phyloP scores from a whole-genome alignment of 2,113 vertebrate species.

The Grallaria varia region DNA sequence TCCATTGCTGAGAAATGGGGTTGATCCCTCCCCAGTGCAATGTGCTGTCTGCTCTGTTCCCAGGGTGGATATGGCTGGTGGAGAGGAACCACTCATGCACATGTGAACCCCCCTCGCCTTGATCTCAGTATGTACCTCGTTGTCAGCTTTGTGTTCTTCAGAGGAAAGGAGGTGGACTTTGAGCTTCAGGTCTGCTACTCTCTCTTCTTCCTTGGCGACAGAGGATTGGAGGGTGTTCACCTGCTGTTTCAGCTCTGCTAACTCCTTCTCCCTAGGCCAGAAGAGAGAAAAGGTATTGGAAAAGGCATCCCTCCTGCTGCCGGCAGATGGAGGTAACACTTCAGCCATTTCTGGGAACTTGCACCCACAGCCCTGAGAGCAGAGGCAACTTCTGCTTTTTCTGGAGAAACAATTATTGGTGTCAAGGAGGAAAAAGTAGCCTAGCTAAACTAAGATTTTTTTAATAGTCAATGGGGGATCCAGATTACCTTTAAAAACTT shows the following conservation, averaged over 20 bases:
- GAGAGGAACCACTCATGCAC: background rate
- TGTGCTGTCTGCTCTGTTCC: background rate
- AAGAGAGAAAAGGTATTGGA: background rate
- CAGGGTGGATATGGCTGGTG: background rate
- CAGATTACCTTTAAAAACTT: background rate
- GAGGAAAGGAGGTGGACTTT: conserved; percentile 78
- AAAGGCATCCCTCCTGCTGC: background rate
- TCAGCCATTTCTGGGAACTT: background rate
- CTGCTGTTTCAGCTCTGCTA: conserved; percentile 75
- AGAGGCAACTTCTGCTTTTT: background rate
- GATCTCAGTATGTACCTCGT: conserved; percentile 72
- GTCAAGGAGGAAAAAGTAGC: background rate
- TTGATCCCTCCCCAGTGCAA: background rate
- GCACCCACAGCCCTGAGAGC: background rate
- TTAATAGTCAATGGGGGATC: background rate
- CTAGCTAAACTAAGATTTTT: background rate
- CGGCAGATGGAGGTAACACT: conserved; percentile 18
- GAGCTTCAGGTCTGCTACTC: conserved; percentile 74
- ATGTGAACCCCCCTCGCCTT: accelerated
- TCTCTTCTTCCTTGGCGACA: conserved; percentile 77
- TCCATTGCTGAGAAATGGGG: background rate
- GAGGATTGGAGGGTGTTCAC: conserved; percentile 66
- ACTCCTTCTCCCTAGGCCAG: conserved; percentile 77
- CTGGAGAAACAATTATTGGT: background rate
- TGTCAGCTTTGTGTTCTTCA: conserved; percentile 69